Conservation (phyloP, 2,888 invertebrate species). For the Diaprepes abbreviatus region DNA sequence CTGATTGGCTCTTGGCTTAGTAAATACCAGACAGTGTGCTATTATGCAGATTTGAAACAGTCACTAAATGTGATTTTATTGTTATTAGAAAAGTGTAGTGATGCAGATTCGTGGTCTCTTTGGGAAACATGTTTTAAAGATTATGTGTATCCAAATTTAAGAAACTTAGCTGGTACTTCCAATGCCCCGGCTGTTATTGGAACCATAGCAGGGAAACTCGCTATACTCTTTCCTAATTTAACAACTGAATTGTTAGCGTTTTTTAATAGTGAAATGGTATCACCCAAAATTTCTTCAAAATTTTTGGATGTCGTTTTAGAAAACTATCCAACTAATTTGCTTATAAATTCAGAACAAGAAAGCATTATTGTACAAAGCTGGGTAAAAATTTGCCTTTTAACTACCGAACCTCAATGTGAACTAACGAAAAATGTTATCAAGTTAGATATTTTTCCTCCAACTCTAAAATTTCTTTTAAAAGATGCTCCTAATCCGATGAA, state of each 20-base stretch:
- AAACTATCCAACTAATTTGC: slow-evolving; percentile 54
- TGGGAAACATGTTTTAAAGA: slow-evolving; percentile 60
- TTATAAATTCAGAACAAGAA: slow-evolving; percentile 57
- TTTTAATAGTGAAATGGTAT: slow-evolving; percentile 58
- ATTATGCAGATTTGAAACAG: slow-evolving; percentile 58
- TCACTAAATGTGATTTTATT: slow-evolving; percentile 58
- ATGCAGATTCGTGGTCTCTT: slow-evolving; percentile 56
- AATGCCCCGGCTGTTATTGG: slow-evolving; percentile 57
- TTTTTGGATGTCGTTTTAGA: slow-evolving; percentile 58
- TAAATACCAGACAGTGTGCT: slow-evolving; percentile 60
- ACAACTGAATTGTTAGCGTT: slow-evolving; percentile 55
- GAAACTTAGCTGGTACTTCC: slow-evolving; percentile 54
- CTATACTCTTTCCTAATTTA: slow-evolving; percentile 52
- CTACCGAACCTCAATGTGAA: slow-evolving; percentile 53
- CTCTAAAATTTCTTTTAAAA: slow-evolving; percentile 48
- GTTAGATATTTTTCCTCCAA: slow-evolving; percentile 55
- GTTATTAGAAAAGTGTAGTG: slow-evolving; percentile 55
- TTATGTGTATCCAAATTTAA: slow-evolving; percentile 59
- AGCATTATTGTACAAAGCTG: slow-evolving; percentile 60
- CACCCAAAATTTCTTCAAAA: slow-evolving; percentile 56
- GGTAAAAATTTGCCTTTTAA: slow-evolving; percentile 61
- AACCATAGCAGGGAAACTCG: slow-evolving; percentile 60
- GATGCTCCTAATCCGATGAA: slow-evolving; percentile 57
- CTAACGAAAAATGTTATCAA: slow-evolving; percentile 59
- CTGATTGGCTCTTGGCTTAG: slow-evolving; percentile 62